These are phyloP conservation scores for Thamnaconus septentrionalis DNA, from an alignment of 2,113 vertebrate genomes.

Conservation along the genomic window DNA sequence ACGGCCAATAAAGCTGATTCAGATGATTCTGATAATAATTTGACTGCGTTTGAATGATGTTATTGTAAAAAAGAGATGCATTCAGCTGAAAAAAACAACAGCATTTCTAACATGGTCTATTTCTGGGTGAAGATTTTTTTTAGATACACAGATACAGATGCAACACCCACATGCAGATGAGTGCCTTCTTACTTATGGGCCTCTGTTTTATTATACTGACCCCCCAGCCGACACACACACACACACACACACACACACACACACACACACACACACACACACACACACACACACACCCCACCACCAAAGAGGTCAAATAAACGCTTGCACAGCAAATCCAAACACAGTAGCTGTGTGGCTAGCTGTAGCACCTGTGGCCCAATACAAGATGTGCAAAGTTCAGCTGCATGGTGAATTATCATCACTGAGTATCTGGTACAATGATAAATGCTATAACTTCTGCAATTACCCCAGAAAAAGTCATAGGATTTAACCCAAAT, in stretches of 20 bases:
- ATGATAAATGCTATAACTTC: constrained; percentile 43
- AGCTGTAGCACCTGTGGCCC: constrained; percentile 23
- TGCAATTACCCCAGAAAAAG: constrained; percentile 33
- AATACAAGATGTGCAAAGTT: constrained; percentile 36
- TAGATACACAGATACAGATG: too few relatives aligned
- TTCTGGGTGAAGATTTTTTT: too few relatives aligned
- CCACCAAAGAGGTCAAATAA: constrained; percentile 20
- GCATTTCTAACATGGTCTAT: too few relatives aligned
- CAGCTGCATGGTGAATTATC: constrained; percentile 9
- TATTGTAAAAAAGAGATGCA: too few relatives aligned
- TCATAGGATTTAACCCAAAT: constrained; percentile 7
- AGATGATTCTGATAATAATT: too few relatives aligned
- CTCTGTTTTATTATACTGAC: constrained; percentile 21
- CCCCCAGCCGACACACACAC: neutral
- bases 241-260: too few relatives aligned
- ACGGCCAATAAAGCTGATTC: too few relatives aligned
- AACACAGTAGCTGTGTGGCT: constrained; percentile 6
- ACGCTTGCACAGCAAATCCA: constrained; percentile 16
- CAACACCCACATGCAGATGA: constrained; percentile 1
- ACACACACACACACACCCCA: too few relatives aligned
- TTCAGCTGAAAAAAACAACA: too few relatives aligned
- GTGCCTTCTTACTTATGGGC: constrained; percentile 12
- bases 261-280: too few relatives aligned
- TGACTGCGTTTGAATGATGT: too few relatives aligned
- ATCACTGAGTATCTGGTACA: constrained; percentile 20